Evolutionary conservation across 2,113 vertebrate species (phyloP).

Genomic region (Ranitomeya imitator): DNA sequence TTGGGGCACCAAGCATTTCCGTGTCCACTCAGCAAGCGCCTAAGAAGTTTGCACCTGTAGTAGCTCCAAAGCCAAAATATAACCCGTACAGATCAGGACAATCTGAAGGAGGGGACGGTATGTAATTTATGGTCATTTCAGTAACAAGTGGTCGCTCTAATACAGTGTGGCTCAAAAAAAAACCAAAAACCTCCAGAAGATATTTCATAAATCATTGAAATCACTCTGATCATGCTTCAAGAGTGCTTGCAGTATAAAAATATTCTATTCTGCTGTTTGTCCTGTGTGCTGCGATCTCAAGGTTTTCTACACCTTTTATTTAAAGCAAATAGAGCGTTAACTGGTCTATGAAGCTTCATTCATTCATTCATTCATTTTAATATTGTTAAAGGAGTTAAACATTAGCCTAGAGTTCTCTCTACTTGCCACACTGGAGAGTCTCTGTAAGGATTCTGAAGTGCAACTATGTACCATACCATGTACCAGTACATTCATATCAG

Average conservation of each 20-base stretch:
- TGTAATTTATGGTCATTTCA: constrained; percentile 47
- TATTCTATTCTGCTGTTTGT: no score
- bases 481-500: no score
- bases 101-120: constrained; percentile 75
- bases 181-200: not conserved
- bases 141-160: not conserved
- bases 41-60: constrained; percentile 93
- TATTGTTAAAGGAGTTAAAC: no score
- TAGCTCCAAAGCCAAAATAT: constrained; percentile 96
- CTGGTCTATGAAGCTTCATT: no score
- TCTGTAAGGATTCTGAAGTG: no score
- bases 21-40: constrained; percentile 91
- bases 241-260: not conserved
- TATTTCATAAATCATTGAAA: not conserved
- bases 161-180: not conserved
- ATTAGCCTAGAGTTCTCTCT: no score
- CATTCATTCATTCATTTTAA: no score
- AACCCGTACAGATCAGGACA: constrained; percentile 82
- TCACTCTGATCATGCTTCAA: not conserved
- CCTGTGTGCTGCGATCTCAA: not conserved
- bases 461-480: no score
- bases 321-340: no score
- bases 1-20: constrained; percentile 90
- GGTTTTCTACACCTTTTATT: not conserved
- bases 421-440: no score